Conservation (phyloP, 2,888 invertebrate genomes). For the Deilephila porcellus region DNA sequence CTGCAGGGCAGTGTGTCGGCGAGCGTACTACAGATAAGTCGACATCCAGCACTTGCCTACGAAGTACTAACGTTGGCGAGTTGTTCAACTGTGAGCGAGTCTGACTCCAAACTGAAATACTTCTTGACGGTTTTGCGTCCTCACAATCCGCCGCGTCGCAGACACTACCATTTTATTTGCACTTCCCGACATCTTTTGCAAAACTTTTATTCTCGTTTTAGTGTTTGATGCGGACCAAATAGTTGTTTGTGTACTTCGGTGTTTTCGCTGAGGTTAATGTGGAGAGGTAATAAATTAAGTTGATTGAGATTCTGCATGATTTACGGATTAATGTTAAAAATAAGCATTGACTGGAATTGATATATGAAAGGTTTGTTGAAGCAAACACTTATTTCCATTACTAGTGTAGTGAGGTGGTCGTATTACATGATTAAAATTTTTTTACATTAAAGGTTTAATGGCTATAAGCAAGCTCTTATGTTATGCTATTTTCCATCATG, state of each 20-base stretch:
- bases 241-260: background rate
- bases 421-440: too few relatives aligned
- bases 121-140: conserved; percentile 37
- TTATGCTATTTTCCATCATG: too few relatives aligned
- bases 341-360: too few relatives aligned
- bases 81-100: conserved; percentile 48
- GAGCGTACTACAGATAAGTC: conserved; percentile 51
- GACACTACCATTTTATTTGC: conserved; percentile 40
- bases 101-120: conserved; percentile 50
- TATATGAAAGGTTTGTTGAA: too few relatives aligned
- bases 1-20: conserved; percentile 41
- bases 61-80: conserved; percentile 42
- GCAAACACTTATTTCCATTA: too few relatives aligned
- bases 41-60: conserved; percentile 49
- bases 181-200: conserved; percentile 18
- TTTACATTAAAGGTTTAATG: too few relatives aligned
- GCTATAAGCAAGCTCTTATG: too few relatives aligned
- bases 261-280: background rate
- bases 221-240: conserved; percentile 9
- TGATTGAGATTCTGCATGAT: too few relatives aligned
- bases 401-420: too few relatives aligned
- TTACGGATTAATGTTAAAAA: background rate
- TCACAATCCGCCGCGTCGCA: conserved; percentile 34
- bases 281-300: background rate
- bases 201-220: conserved; percentile 2